These are phyloP conservation scores for Vanessa atalanta DNA, from an alignment of 1,140 invertebrate species.

Conservation along the genomic window DNA sequence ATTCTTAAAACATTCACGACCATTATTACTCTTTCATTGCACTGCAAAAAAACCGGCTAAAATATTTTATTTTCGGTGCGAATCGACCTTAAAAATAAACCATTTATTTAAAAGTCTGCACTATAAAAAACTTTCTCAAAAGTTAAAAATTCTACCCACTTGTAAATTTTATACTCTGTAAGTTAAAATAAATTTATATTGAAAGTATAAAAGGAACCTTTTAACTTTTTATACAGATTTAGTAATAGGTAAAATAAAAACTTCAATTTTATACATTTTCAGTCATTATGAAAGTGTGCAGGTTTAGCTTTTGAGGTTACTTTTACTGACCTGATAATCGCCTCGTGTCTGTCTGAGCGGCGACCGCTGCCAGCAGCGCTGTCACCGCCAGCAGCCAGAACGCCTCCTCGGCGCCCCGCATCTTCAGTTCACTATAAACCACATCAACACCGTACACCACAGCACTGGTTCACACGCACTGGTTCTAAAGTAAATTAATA, in stretches of 20 bases:
- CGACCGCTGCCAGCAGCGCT: constrained; percentile 57
- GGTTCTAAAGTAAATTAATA: too few species aligned
- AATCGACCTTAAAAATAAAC: not conserved
- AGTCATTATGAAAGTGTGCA: constrained; percentile 4
- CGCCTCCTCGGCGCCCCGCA: constrained; percentile 73
- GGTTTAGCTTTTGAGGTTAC: not conserved
- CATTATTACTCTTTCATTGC: not conserved
- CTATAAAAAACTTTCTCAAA: constrained; percentile 15
- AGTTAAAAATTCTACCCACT: constrained; percentile 16
- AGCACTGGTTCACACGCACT: constrained; percentile 45
- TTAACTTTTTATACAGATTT: not conserved
- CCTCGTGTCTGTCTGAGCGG: constrained; percentile 64
- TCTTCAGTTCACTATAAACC: constrained; percentile 62
- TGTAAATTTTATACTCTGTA: not conserved
- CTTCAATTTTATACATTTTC: constrained; percentile 1
- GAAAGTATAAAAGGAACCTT: not conserved
- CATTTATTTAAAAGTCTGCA: constrained; percentile 5
- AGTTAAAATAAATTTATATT: not conserved
- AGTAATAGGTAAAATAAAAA: not conserved
- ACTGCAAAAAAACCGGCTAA: not conserved
- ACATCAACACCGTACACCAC: constrained; percentile 72
- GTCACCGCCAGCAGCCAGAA: constrained; percentile 53
- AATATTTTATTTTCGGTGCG: not conserved
- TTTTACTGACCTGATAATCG: constrained; percentile 69
- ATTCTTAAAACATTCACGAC: constrained; percentile 17